Conservation (phyloP, 2,888 invertebrate genomes). For the Psylliodes chrysocephalus region DNA sequence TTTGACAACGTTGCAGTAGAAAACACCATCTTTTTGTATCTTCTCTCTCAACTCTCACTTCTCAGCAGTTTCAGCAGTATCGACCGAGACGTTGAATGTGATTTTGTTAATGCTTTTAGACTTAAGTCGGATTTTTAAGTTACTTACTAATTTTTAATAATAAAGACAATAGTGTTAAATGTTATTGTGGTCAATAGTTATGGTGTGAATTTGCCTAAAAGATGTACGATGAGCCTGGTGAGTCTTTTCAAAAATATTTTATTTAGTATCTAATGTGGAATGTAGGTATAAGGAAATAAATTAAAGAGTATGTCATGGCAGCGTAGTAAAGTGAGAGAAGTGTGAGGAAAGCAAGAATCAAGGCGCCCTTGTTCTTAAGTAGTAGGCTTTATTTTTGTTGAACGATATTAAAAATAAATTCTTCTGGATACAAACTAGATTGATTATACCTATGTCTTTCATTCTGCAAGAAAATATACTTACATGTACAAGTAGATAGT, state of each 20-base stretch:
- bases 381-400: too few relatives aligned
- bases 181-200: neutral
- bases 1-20: constrained; percentile 25
- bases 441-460: too few relatives aligned
- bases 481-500: too few relatives aligned
- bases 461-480: too few relatives aligned
- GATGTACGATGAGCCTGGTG: constrained; percentile 29
- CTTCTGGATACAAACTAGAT: too few relatives aligned
- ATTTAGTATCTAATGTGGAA: neutral
- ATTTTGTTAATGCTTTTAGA: constrained; percentile 29
- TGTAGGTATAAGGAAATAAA: constrained; percentile 7
- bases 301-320: constrained; percentile 23
- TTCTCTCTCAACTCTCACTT: too few relatives aligned
- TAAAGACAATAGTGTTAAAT: neutral
- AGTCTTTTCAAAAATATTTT: constrained; percentile 7
- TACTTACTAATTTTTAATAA: constrained; percentile 5
- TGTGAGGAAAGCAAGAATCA: neutral
- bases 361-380: constrained; percentile 2
- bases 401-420: too few relatives aligned
- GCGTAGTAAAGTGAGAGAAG: neutral
- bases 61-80: too few relatives aligned
- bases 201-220: constrained; percentile 21
- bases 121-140: constrained; percentile 18
- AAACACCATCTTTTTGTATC: constrained; percentile 39
- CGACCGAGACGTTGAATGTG: constrained; percentile 38